Base-by-base conservation (phyloP, 2,113 vertebrate genomes). In the Gobiocypris rarus region DNA sequence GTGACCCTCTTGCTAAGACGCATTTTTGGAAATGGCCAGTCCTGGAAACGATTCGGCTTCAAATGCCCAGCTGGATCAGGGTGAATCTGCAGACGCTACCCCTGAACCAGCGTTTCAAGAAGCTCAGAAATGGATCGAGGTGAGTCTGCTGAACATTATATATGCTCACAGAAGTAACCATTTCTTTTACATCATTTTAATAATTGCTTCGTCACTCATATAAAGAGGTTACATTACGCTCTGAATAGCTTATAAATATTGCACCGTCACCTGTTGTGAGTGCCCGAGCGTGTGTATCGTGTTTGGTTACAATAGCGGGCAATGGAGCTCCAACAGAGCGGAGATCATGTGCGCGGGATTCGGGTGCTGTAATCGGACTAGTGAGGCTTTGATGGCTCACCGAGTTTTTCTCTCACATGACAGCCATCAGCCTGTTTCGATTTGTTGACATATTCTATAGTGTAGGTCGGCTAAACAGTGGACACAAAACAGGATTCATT, bases 81-180 rank as follows among this genome's bases (percentile, higher is more conserved):
- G 87, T 58, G 91, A 92, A 84, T 90, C 89, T 65, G 90, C 88
- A 5, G 94, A 94, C 14, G 48, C 89, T 24, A 92, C 92, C 9
- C 91, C 93, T 0, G 95, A 95, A 67, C 91, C 91, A 45, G 95
- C 96, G 45, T 94, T 95, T 87, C 93, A 88, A n/a, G 96, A 96
- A 89, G 96, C 96, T 26, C 96, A 94, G 90, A 94, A 93, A 89
- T 96, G 96, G 95, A 96, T 96, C 82, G 94, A 96, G 95, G 95
- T 96, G 92, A 92, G 94, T 77, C 13, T 17, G n/a, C 22, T 61
- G 48, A 22, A 2, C 63, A 59, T 7, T 7, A 31, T 7, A 43
- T 3, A 4, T 19, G 15, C 31, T 13, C 13, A 4, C 4, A 3
- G 28, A 58, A 4, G 14, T 61, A 63, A 69, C 58, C 34, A 17